Base-by-base conservation (phyloP, 2,888 invertebrate genomes). In the Encarsia formosa region DNA sequence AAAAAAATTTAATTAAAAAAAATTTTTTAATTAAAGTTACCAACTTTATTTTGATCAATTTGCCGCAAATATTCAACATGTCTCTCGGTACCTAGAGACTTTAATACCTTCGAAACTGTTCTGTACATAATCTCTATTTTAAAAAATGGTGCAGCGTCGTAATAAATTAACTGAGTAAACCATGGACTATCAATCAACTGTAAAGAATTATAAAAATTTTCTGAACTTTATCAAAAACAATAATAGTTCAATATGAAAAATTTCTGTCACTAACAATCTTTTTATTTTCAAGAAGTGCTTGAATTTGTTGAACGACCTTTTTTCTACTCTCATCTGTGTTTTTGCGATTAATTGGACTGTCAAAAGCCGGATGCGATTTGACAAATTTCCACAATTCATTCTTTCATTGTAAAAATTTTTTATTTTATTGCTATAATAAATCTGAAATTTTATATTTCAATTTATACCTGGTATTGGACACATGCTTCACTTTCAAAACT, bases 401-500 rank as follows among this genome's bases (percentile, higher is more conserved):
- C 91, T 91, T 65, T 8, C 2, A 76, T n/a, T n/a, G n/a, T n/a
- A n/a, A n/a, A n/a, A n/a, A n/a, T n/a, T n/a, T n/a, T n/a, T n/a
- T n/a, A n/a, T n/a, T n/a, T n/a, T n/a, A n/a, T n/a, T n/a, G n/a
- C n/a, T n/a, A n/a, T n/a, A n/a, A n/a, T n/a, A n/a, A n/a, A n/a
- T n/a, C n/a, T n/a, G n/a, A n/a, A n/a, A n/a, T n/a, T n/a, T n/a
- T n/a, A n/a, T n/a, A n/a, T n/a, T n/a, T n/a, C n/a, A n/a, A 19
- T 9, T 3, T 39, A 75, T 73, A 93, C 95, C 84, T 92, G 91
- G 54, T 86, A 81, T 69, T 82, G 80, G 26, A 93, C 73, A 56
- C 82, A 76, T 43, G 88, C 85, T 65, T 87, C 85, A 59, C 87
- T 88, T 70, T 92, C 91, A 54, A 94, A 77, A 47, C 88, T 81